Conservation (phyloP, 2,797 vertebrate species). For the Valencia hispanica region DNA sequence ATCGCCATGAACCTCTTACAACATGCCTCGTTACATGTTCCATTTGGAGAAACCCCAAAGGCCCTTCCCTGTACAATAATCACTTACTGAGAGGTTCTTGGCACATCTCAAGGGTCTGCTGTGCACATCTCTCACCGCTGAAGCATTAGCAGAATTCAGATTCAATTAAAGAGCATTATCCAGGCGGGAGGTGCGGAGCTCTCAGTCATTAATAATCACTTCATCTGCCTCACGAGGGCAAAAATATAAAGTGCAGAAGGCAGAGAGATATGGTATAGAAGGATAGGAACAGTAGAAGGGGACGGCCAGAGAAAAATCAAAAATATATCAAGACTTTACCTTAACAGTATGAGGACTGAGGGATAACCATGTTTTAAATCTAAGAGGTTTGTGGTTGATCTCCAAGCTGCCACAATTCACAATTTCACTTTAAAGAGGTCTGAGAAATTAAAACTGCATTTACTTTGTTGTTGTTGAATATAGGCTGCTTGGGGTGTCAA, state of each 20-base stretch:
- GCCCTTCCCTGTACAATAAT: conserved; percentile 37
- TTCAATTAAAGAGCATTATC: conserved; percentile 66
- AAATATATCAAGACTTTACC: background rate
- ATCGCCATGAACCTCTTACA: conserved; percentile 3
- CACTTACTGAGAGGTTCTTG: conserved; percentile 42
- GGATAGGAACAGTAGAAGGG: background rate
- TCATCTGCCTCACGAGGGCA: conserved; percentile 32
- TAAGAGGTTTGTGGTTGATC: background rate
- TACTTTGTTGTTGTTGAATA: no score
- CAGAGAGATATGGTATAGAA: background rate
- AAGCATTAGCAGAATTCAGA: conserved; percentile 43
- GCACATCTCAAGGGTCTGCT: conserved; percentile 46
- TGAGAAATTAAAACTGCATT: no score
- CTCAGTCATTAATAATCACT: conserved; percentile 41
- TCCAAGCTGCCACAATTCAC: no score
- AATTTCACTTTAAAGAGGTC: no score
- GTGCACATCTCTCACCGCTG: conserved; percentile 23
- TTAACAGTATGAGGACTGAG: background rate
- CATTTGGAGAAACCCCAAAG: conserved; percentile 26
- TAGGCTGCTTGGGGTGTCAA: no score
- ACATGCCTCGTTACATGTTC: background rate
- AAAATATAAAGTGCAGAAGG: conserved; percentile 1
- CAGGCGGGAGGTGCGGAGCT: conserved; percentile 45
- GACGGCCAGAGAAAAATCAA: background rate
- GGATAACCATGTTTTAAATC: background rate